Base-by-base conservation (phyloP, 92 coral and sea anemone species). In the Siderastrea siderea region DNA sequence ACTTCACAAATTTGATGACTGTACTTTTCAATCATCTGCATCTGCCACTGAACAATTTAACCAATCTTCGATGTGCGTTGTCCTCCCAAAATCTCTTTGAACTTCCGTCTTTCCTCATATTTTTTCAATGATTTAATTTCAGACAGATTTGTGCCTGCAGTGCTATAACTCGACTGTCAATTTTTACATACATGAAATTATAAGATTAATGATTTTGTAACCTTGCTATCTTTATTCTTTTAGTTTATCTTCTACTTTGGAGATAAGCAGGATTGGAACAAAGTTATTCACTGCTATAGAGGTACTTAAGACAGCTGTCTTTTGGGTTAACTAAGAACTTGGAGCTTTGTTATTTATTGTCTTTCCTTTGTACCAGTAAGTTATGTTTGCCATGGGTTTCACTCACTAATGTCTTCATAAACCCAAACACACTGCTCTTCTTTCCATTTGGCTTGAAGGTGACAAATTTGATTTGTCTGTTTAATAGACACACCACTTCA, bases 211-310 rank as follows among this genome's bases (percentile, higher is more conserved):
- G 4, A 6, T 67, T 14, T 8, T 7, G 45, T 5, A 74, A 1
- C 19, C 13, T 53, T 74, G 62, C 48, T 74, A 3, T 51, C 53
- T 3, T 82, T 88, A 3, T 64, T 88, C 47, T 82, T 88, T 17
- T 52, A 88, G 91, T 69, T 73, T 88, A 74, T 71, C 63, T 63
- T 88, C 75, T 13, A 61, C 78, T 15, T 54, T 88, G 61, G 77
- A 71, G 46, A 66, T 76, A 74, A 64, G 43, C 15, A 82, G 82
- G 86, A 74, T 88, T 60, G 88, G 67, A 47, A 82, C 88, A 15
- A 60, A 74, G 55, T 66, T 82, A 46, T 80, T 76, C 74, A 71
- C 4, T 12, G 44, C n/a, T n/a, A 13, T 4, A 14, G 54, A 60
- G 68, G 83, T 78, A 61, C 10, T 16, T 26, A 13, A 45, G 26